Base-by-base conservation (phyloP, 2,888 invertebrate species). In the Apotomis capreana region DNA sequence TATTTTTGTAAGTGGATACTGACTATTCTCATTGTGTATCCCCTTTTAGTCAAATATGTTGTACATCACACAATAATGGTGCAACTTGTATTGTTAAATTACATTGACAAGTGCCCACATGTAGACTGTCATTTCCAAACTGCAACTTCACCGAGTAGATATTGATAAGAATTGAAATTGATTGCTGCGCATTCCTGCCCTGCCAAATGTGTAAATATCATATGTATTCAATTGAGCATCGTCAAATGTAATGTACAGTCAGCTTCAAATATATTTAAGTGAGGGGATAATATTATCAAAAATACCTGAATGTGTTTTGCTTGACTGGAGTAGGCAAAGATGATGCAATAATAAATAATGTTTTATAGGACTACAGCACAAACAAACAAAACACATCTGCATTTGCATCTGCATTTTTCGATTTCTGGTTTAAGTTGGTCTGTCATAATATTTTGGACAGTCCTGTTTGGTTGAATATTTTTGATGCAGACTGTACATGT, bases 141-240 rank as follows among this genome's bases (percentile, higher is more conserved):
- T 46, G 46, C 55, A 65, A 44, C 10, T 37, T 12, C 13, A 59
- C 44, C 40, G 13, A 59, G 36, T 49, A 62, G 26, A n/a, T 46
- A 57, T 26, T 57, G 3, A 57, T 65, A 57, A 65, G 65, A 26
- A 36, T 46, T 65, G 9, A 65, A 55, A 49, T 37, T 49, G n/a
- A 8, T 13, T 49, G 46, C n/a, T 13, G 58, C 26, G 12, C 49
- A 65, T 40, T 6, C 49, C 37, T 37, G 58, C 46, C 10, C 49
- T 12, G 15, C 44, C 69, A 61, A 61, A 57, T 62, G 57, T 69
- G 69, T 69, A 69, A 69, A 69, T 62, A 62, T 62, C 12, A 69
- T 62, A 57, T 69, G 62, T 69, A 62, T 62, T 60, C 51, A 51
- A 51, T 54, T 51, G 36, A 8, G 13, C 46, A 13, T 55, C 61